Percentiles rank a stretch among this genome's conserved stretches.
phyloP scores from a whole-genome alignment of 2,113 vertebrate species.

The Psettodes erumei region DNA sequence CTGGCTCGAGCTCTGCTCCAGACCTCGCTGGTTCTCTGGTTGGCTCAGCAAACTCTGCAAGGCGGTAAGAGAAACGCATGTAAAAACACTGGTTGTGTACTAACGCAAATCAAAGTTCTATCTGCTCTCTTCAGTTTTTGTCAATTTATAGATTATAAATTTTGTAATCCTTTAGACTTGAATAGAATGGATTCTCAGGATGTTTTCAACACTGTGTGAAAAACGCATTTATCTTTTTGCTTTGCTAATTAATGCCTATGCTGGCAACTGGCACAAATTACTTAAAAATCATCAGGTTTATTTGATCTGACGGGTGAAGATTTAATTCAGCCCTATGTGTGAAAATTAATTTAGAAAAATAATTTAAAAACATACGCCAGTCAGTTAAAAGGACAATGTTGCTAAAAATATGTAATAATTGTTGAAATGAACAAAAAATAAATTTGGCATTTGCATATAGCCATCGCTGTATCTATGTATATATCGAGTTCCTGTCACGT shows the following conservation, averaged over 20 bases:
- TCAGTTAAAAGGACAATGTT: background rate
- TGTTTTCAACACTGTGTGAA: background rate
- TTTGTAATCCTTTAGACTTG: background rate
- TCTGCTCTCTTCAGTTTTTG: background rate
- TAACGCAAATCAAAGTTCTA: background rate
- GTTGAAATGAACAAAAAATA: background rate
- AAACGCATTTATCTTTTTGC: background rate
- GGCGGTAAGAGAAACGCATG: constrained; percentile 69
- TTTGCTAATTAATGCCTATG: background rate
- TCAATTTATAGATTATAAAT: background rate
- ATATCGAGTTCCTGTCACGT: too few relatives aligned
- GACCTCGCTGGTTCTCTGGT: constrained; percentile 80
- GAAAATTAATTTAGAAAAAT: background rate
- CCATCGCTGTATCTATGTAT: background rate
- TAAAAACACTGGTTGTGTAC: background rate
- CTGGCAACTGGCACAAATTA: background rate
- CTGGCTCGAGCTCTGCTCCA: constrained; percentile 76
- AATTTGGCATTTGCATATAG: background rate
- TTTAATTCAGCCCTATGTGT: background rate
- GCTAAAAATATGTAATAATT: background rate
- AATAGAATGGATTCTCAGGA: background rate
- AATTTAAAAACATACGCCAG: background rate
- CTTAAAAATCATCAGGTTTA: background rate
- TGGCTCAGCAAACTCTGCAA: constrained; percentile 80
- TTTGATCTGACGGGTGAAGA: background rate